Conservation (phyloP, 2,113 vertebrate genomes). For the Chlorodrepanis virens region DNA sequence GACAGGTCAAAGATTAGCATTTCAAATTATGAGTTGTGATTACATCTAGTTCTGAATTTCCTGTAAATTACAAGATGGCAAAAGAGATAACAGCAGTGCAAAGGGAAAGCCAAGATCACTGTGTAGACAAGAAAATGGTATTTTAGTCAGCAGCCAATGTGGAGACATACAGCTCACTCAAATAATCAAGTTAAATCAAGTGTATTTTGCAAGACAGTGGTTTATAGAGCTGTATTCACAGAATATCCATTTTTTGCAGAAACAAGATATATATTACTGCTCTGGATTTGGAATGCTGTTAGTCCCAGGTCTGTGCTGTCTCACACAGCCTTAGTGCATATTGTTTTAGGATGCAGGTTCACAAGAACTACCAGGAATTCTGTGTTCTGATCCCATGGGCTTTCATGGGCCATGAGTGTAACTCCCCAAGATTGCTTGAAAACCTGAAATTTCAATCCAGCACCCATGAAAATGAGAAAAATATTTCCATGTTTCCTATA, state of each 20-base stretch:
- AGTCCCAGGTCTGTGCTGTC: neutral
- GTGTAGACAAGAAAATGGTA: neutral
- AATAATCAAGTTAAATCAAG: neutral
- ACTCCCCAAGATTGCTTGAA: neutral
- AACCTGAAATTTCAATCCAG: neutral
- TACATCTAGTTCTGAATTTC: conserved; percentile 50
- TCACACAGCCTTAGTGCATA: neutral
- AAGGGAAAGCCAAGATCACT: neutral
- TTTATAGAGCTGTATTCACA: neutral
- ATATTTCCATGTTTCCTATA: neutral
- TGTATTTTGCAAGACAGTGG: neutral
- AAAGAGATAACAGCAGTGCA: neutral
- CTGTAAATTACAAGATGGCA: neutral
- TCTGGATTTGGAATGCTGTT: neutral
- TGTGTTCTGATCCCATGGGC: neutral
- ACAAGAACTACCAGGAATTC: neutral
- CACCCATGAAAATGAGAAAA: neutral
- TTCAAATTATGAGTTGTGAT: conserved; percentile 50
- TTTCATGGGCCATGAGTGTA: neutral
- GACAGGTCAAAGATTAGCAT: conserved; percentile 55
- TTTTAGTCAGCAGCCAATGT: neutral
- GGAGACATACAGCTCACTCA: neutral
- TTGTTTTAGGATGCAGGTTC: neutral
- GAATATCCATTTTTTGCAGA: neutral
- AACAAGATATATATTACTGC: neutral